A percentile compares a stretch with the other conserved stretches of the same genome.
phyloP scores from a whole-genome alignment of 30 jellyfish, hydroid and myxozoan genomes.

The Turritopsis rubra region DNA sequence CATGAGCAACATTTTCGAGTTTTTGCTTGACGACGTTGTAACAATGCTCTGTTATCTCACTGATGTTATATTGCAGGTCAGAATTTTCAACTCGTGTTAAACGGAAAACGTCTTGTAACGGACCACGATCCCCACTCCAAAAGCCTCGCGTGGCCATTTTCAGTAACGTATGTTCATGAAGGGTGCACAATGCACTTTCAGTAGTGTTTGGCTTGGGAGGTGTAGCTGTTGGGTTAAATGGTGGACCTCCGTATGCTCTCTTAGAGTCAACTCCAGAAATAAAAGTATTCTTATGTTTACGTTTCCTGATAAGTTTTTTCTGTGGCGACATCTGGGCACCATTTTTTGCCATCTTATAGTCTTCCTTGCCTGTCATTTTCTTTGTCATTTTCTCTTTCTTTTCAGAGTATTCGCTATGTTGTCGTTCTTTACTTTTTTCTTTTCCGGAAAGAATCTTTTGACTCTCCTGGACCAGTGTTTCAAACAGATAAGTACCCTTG shows the following conservation, averaged over 20 bases:
- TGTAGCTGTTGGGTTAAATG: conserved; percentile 64
- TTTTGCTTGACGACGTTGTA: conserved; percentile 65
- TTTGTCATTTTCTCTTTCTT: neutral
- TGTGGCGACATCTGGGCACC: conserved; percentile 9
- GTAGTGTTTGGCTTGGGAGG: conserved; percentile 87
- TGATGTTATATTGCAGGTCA: conserved; percentile 65
- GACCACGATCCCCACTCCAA: conserved; percentile 96
- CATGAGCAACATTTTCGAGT: conserved; percentile 36
- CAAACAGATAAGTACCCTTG: conserved; percentile 17
- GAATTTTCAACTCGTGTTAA: conserved; percentile 68
- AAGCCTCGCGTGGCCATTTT: conserved; percentile 98
- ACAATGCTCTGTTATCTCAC: conserved; percentile 84
- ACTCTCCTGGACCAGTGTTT: conserved; percentile 42
- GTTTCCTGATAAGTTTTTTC: conserved; percentile 17
- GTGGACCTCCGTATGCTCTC: conserved; percentile 91
- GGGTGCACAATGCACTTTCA: conserved; percentile 74
- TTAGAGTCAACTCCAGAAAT: conserved; percentile 14
- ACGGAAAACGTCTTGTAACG: conserved; percentile 88
- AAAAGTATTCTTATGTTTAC: neutral
- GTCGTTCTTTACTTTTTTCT: conserved; percentile 19
- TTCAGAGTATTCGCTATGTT: neutral
- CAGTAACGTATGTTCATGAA: conserved; percentile 77
- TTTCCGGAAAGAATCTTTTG: conserved; percentile 30
- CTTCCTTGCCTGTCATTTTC: neutral
- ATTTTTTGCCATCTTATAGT: neutral